Conservation (phyloP, 2,888 invertebrate species). For the Phaedon cochleariae region DNA sequence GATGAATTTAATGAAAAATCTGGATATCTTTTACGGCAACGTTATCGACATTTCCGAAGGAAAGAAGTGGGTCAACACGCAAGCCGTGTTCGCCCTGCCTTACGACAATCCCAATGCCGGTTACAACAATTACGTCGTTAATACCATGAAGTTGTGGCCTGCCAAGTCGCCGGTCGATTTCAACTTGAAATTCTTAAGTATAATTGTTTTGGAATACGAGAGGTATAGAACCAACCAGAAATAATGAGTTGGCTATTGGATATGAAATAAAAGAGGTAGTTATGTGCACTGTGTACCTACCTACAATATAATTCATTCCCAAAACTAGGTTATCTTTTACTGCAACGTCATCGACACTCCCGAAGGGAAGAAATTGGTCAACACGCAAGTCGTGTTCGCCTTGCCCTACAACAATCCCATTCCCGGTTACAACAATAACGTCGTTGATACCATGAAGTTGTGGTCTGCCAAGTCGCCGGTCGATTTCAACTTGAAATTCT, state of each 20-base stretch:
- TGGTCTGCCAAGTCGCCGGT: conserved; percentile 98
- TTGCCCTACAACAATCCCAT: conserved; percentile 99
- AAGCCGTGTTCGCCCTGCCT: conserved; percentile 97
- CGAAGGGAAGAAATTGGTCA: conserved; percentile 88
- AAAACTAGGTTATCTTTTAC: conserved; percentile 97
- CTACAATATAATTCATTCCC: too few species aligned
- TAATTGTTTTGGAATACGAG: too few species aligned
- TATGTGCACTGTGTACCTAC: too few species aligned
- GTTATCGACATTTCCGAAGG: conserved; percentile 89
- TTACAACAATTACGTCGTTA: conserved; percentile 97
- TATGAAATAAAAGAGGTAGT: too few species aligned
- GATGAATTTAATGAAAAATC: too few species aligned
- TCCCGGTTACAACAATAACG: conserved; percentile 97
- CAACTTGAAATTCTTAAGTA: conserved; percentile 93
- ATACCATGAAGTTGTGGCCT: conserved; percentile 97
- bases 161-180: conserved; percentile 97
- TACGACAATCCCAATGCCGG: conserved; percentile 99
- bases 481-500: conserved; percentile 95
- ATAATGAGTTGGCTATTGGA: too few species aligned
- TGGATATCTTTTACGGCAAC: conserved; percentile 95
- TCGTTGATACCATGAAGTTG: conserved; percentile 95
- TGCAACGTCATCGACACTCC: conserved; percentile 91
- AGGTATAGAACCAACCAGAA: too few species aligned
- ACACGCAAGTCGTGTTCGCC: conserved; percentile 94
- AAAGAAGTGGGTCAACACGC: conserved; percentile 90